Evolutionary conservation across 2,113 vertebrate species (phyloP).

Genomic region (Cephalopholis sonnerati): DNA sequence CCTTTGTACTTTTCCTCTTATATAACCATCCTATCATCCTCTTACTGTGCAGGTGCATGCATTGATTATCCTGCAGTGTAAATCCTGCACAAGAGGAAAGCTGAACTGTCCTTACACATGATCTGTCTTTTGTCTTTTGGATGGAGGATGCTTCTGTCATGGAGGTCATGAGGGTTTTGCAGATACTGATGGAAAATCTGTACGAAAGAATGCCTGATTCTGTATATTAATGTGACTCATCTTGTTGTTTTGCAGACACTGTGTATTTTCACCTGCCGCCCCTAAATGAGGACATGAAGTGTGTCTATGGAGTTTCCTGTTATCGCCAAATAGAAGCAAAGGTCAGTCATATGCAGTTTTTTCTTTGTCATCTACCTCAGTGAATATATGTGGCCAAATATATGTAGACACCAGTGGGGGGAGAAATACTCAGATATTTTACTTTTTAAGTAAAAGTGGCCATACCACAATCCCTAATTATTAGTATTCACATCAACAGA

Average conservation of each 20-base stretch:
- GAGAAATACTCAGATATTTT: neutral
- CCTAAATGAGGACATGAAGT: conserved; percentile 87
- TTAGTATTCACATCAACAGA: too few relatives aligned
- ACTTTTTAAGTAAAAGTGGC: neutral
- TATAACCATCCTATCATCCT: neutral
- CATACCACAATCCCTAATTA: too few relatives aligned
- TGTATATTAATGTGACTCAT: neutral
- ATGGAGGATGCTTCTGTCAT: neutral
- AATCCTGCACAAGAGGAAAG: neutral
- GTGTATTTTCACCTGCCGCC: conserved; percentile 97
- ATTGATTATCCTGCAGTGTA: neutral
- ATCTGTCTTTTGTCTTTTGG: neutral
- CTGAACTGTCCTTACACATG: neutral
- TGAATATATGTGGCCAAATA: neutral
- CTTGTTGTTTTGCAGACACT: conserved; percentile 86
- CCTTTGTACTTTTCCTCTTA: neutral
- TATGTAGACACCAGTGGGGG: neutral
- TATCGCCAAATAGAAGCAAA: conserved; percentile 99
- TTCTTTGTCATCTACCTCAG: neutral
- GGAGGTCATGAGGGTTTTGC: too few relatives aligned
- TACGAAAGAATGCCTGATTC: neutral
- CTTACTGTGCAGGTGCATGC: neutral
- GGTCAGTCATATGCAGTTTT: conserved; percentile 77
- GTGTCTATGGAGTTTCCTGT: conserved; percentile 96
- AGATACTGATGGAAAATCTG: neutral